These are phyloP conservation scores for Sialis lutaria DNA, from an alignment of 2,888 invertebrate species.

Conservation along the genomic window DNA sequence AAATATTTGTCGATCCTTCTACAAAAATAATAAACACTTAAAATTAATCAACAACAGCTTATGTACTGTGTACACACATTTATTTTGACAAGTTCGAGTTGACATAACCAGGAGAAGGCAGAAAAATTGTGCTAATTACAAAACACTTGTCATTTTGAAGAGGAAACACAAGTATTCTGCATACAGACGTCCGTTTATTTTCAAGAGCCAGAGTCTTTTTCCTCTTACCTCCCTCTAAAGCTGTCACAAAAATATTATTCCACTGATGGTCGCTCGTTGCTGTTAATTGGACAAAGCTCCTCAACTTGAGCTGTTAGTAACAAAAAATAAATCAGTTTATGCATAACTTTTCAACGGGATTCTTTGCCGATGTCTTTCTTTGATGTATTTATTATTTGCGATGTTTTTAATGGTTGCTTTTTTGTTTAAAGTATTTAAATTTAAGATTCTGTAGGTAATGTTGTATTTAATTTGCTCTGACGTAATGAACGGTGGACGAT, in stretches of 20 bases:
- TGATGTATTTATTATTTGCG: too few species aligned
- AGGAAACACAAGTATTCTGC: too few species aligned
- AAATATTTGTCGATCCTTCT: too few species aligned
- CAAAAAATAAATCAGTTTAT: slow-evolving; percentile 4
- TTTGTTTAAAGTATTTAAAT: not conserved
- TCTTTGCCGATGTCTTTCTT: not conserved
- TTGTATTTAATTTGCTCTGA: too few species aligned
- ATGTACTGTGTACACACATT: not conserved
- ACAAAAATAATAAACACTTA: too few species aligned
- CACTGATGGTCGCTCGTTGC: slow-evolving; percentile 1
- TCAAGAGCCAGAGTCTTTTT: not conserved
- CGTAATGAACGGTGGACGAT: too few species aligned
- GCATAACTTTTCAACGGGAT: slow-evolving; percentile 2
- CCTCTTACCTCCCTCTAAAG: not conserved
- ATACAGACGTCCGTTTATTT: too few species aligned
- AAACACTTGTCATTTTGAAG: not conserved
- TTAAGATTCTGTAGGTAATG: too few species aligned
- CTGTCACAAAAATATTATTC: slow-evolving; percentile 3
- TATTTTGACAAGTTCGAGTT: not conserved
- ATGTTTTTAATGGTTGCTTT: not conserved
- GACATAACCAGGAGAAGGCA: not conserved
- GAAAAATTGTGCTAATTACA: slow-evolving; percentile 4
- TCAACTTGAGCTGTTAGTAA: slow-evolving; percentile 4
- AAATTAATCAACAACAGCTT: too few species aligned
- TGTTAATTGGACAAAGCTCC: slow-evolving; percentile 5